A percentile compares a stretch with the other conserved stretches of the same genome.
These are phyloP conservation scores for honey bee (Apis mellifera) DNA, from an alignment of 1,140 invertebrate genomes.

Conservation along the genomic window DNA sequence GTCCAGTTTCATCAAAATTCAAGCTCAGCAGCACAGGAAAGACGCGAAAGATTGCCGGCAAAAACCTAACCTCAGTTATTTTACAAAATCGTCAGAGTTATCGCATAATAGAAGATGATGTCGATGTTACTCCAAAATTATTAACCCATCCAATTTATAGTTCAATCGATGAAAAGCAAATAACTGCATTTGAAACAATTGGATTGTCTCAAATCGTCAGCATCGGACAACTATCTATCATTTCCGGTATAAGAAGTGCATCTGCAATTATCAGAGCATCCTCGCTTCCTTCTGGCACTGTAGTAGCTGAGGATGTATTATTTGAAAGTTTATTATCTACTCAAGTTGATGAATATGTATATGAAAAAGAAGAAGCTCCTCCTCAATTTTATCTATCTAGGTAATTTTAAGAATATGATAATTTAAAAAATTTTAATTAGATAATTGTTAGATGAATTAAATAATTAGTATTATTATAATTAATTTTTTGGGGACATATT, in stretches of 20 bases:
- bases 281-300: conserved; percentile 28
- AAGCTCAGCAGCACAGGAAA: conserved; percentile 18
- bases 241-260: conserved; percentile 45
- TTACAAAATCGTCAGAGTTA: conserved; percentile 58
- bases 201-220: conserved; percentile 43
- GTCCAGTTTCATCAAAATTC: conserved; percentile 43
- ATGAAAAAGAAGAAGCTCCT: conserved; percentile 77
- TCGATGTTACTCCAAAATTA: conserved; percentile 65
- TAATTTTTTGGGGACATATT: background rate
- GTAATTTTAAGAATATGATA: conserved; percentile 42
- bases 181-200: conserved; percentile 64
- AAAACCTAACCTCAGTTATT: conserved; percentile 46
- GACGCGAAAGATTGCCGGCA: conserved; percentile 20
- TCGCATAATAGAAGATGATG: conserved; percentile 40
- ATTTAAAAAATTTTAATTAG: background rate
- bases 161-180: conserved; percentile 52
- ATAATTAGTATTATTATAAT: background rate
- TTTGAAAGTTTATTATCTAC: conserved; percentile 76
- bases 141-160: conserved; percentile 50
- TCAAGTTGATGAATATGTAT: conserved; percentile 84
- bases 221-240: conserved; percentile 24
- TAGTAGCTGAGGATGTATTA: conserved; percentile 38
- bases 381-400: conserved; percentile 80
- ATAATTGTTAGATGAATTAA: background rate
- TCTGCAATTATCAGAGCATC: conserved; percentile 45